Conservation (phyloP, 2,113 vertebrate species). For the Ceyx margarethae region DNA sequence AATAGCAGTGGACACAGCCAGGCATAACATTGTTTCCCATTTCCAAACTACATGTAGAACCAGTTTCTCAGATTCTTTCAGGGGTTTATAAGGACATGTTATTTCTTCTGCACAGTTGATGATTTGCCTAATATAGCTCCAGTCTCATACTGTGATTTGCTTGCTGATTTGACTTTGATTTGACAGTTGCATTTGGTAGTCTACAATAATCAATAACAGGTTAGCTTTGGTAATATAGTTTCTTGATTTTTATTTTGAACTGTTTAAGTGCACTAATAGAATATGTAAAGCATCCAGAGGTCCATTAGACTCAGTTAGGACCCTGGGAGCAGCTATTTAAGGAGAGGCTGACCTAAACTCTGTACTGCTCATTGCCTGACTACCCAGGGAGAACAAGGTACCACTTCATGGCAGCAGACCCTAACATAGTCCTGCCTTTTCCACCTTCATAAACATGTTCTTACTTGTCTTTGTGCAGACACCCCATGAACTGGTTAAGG, state of each 20-base stretch:
- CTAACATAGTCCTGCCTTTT: not conserved
- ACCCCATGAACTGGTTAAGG: not conserved
- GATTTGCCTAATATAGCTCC: slow-evolving; percentile 42
- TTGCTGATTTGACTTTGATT: slow-evolving; percentile 34
- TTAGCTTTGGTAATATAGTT: slow-evolving; percentile 38
- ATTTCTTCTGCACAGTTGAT: slow-evolving; percentile 24
- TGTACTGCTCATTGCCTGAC: not conserved
- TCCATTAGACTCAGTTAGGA: not conserved
- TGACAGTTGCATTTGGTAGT: slow-evolving; percentile 38
- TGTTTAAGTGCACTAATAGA: slow-evolving; percentile 30
- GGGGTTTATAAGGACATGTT: slow-evolving; percentile 5
- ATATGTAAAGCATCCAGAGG: not conserved
- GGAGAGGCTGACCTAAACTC: not conserved
- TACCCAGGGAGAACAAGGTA: rapidly evolving
- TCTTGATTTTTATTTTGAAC: slow-evolving; percentile 33
- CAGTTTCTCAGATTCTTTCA: not conserved
- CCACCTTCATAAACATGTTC: rapidly evolving
- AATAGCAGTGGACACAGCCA: not conserved
- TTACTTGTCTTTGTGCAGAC: not conserved
- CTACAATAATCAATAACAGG: slow-evolving; percentile 11
- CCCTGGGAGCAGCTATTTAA: rapidly evolving
- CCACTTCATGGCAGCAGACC: not conserved
- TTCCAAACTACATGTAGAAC: not conserved
- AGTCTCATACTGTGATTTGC: not conserved
- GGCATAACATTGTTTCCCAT: not conserved